phyloP scores from a whole-genome alignment of 2,113 vertebrate genomes.

The Chloroceryle aenea region DNA sequence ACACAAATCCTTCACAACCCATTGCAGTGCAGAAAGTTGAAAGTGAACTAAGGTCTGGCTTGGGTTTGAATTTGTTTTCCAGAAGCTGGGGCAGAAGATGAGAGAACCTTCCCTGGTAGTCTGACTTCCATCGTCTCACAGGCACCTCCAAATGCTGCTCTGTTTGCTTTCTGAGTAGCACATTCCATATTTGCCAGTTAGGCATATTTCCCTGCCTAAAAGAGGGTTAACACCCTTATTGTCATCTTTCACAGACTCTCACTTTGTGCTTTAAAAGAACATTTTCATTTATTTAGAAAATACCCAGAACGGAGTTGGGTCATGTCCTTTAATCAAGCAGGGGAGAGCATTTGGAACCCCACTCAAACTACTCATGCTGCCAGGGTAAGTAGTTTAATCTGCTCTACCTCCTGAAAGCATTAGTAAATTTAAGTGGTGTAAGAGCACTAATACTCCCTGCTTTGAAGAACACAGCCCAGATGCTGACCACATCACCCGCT shows the following conservation, averaged over 20 bases:
- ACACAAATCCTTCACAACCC: background rate
- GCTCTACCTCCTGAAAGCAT: background rate
- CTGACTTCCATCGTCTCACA: background rate
- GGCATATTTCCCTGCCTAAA: background rate
- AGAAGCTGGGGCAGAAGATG: background rate
- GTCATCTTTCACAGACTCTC: background rate
- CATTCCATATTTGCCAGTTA: background rate
- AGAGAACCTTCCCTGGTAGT: background rate
- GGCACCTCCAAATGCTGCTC: background rate
- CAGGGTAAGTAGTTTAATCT: background rate
- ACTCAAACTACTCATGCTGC: fast-evolving
- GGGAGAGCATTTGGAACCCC: background rate
- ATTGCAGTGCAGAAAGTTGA: background rate
- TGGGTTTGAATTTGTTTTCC: background rate
- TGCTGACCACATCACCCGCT: fast-evolving
- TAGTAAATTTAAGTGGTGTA: background rate
- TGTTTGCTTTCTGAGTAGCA: background rate
- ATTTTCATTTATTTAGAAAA: background rate
- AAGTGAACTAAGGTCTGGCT: background rate
- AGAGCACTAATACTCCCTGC: background rate
- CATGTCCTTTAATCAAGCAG: background rate
- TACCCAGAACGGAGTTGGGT: fast-evolving
- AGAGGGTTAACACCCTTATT: background rate
- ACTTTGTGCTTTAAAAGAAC: background rate
- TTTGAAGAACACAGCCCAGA: background rate